A percentile compares a stretch with the other conserved stretches of the same genome.
These are phyloP conservation scores for Agonum fuliginosum DNA, from an alignment of 2,888 invertebrate species.

Conservation along the genomic window DNA sequence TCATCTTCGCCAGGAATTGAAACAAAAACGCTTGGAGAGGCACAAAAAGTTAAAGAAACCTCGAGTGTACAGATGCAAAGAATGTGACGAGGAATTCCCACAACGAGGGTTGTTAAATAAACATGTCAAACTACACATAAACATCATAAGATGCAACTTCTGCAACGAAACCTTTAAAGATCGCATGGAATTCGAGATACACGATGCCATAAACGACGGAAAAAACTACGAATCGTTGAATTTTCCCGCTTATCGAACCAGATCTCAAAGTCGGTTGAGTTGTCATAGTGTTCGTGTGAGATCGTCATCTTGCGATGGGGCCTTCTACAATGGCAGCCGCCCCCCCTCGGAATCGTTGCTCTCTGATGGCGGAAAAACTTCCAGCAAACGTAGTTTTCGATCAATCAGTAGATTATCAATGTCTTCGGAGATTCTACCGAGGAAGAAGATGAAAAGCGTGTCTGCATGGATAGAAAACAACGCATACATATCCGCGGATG, in stretches of 20 bases:
- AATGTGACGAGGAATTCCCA: constrained; percentile 37
- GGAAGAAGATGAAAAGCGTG: constrained; percentile 8
- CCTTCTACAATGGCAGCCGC: constrained; percentile 2
- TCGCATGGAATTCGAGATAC: constrained; percentile 44
- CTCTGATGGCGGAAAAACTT: background rate
- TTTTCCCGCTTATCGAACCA: constrained; percentile 36
- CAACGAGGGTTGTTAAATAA: constrained; percentile 17
- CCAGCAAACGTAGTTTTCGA: background rate
- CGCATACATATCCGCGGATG: background rate
- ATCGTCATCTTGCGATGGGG: constrained; percentile 29
- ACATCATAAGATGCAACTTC: constrained; percentile 36
- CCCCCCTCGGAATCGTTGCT: too few species aligned
- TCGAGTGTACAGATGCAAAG: constrained; percentile 39
- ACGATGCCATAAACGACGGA: constrained; percentile 48
- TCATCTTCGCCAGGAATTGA: background rate
- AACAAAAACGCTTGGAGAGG: constrained; percentile 42
- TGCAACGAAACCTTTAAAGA: constrained; percentile 48
- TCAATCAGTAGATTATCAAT: constrained; percentile 23
- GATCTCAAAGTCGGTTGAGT: constrained; percentile 53
- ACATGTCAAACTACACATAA: constrained; percentile 38
- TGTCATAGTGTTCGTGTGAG: constrained; percentile 34
- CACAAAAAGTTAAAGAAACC: constrained; percentile 1
- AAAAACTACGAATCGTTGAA: constrained; percentile 20
- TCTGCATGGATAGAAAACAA: constrained; percentile 44
- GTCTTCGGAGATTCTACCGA: background rate